Percentiles rank a stretch among this genome's conserved stretches.
Conservation (phyloP, 2,113 vertebrate genomes). For the Anarrhichthys ocellatus region DNA sequence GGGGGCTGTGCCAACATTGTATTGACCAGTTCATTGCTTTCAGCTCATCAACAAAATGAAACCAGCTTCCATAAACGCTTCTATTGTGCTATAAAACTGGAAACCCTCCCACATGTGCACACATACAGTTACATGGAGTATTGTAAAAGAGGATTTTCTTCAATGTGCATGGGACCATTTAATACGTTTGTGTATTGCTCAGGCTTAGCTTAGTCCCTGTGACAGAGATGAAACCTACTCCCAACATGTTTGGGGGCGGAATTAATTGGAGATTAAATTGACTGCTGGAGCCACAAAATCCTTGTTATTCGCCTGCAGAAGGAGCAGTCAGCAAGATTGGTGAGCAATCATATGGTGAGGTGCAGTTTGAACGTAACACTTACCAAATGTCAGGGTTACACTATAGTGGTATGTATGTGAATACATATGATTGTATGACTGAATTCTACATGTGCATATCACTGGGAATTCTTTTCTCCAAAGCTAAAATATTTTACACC, state of each 20-base stretch:
- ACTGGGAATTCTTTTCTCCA: neutral
- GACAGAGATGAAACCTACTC: constrained; percentile 44
- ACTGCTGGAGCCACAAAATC: constrained; percentile 49
- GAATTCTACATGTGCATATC: constrained; percentile 4
- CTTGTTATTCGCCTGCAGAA: constrained; percentile 36
- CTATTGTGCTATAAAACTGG: constrained; percentile 64
- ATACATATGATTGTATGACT: constrained; percentile 4
- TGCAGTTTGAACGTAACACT: neutral
- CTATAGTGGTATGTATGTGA: neutral
- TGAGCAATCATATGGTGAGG: constrained; percentile 8
- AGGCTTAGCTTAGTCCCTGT: constrained; percentile 21
- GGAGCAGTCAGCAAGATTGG: constrained; percentile 19
- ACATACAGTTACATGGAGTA: constrained; percentile 14
- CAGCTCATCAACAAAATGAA: constrained; percentile 75
- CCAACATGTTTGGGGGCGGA: constrained; percentile 62
- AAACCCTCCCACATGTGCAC: constrained; percentile 39
- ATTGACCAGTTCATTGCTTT: constrained; percentile 70
- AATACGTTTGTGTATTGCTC: constrained; percentile 43
- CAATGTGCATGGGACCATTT: constrained; percentile 27
- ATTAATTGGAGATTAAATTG: constrained; percentile 64
- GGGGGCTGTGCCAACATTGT: constrained; percentile 40
- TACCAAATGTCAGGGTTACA: constrained; percentile 2
- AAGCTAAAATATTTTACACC: neutral
- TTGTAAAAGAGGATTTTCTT: constrained; percentile 59
- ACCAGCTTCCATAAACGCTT: constrained; percentile 67